Conservation (phyloP, 2,888 invertebrate species). For the Miltochrista miniata region DNA sequence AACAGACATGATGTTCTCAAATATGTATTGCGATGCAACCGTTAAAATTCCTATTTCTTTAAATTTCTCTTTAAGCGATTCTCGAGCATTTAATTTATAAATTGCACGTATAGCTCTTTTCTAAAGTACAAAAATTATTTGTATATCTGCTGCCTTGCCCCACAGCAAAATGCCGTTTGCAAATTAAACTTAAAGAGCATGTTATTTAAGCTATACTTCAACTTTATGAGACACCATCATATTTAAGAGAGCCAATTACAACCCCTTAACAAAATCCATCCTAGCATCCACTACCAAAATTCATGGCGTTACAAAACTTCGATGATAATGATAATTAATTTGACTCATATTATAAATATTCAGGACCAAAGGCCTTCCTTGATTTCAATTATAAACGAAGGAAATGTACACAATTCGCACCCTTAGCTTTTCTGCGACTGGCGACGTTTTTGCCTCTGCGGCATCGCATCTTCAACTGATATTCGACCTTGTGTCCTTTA, state of each 20-base stretch:
- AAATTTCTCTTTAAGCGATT: no score
- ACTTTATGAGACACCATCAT: neutral
- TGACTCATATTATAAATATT: slow-evolving; percentile 34
- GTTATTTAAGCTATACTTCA: no score
- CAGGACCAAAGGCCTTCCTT: slow-evolving; percentile 35
- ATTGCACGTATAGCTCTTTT: no score
- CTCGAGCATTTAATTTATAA: no score
- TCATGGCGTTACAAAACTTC: slow-evolving; percentile 8
- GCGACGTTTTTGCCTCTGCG: slow-evolving; percentile 79
- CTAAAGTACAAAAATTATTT: no score
- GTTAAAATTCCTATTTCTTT: no score
- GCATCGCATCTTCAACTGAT: slow-evolving; percentile 52
- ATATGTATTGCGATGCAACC: no score
- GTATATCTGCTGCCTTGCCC: no score
- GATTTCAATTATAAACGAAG: slow-evolving; percentile 73
- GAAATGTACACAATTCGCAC: slow-evolving; percentile 77
- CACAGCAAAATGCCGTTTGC: no score
- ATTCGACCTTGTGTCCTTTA: slow-evolving; percentile 25
- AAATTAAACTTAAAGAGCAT: no score
- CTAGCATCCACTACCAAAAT: neutral
- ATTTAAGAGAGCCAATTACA: neutral
- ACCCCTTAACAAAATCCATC: neutral
- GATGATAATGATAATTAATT: slow-evolving; percentile 21
- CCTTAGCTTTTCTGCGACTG: slow-evolving; percentile 74
- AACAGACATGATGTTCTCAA: no score